Evolutionary conservation across 2,888 invertebrate genomes (phyloP).

Genomic region (Cyaniris semiargus): DNA sequence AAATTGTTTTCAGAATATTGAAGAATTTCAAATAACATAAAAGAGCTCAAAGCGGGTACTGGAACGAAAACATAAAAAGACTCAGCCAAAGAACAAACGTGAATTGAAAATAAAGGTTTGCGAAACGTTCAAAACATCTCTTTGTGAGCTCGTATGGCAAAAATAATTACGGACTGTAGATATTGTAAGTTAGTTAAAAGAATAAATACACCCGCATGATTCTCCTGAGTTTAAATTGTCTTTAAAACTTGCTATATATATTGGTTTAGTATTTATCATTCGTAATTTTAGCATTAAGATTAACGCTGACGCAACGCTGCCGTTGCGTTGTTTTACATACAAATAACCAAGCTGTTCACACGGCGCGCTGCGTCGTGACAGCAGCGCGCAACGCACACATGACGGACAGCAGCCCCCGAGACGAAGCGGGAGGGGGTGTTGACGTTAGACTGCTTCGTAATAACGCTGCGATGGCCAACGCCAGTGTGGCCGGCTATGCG

Average conservation of each 20-base stretch:
- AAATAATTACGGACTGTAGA: not conserved
- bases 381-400: no score
- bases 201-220: not conserved
- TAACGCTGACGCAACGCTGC: no score
- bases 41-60: not conserved
- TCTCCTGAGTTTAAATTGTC: not conserved
- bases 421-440: no score
- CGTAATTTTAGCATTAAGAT: no score
- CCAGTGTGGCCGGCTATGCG: no score
- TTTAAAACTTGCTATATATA: not conserved
- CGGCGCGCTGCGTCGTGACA: no score
- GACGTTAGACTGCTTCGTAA: no score
- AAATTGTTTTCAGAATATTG: not conserved
- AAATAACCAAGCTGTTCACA: no score
- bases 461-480: no score
- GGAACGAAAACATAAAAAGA: not conserved
- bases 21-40: not conserved
- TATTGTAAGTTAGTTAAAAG: not conserved
- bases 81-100: not conserved
- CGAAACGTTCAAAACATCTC: constrained; percentile 5
- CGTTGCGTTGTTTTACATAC: no score
- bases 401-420: no score
- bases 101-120: constrained; percentile 17
- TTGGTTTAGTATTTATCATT: no score
- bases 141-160: not conserved